Evolutionary conservation across 1,140 invertebrate genomes (phyloP), one percentile per base, ranked within the genome.

Genomic region (Pseudomyrmex concolor): DNA sequence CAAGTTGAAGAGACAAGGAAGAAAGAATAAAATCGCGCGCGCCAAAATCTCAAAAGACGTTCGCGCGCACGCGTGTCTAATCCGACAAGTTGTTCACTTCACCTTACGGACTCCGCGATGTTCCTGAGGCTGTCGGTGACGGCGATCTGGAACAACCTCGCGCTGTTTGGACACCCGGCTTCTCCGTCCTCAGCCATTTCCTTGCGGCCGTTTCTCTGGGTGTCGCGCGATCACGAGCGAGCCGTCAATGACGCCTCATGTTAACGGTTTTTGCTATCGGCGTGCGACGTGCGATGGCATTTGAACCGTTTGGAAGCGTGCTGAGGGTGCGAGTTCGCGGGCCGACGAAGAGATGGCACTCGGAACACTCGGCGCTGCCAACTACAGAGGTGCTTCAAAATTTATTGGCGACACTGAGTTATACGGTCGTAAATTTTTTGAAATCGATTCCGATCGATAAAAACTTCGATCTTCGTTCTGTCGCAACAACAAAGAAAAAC

Each of bases 31-130:
- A 50, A n/a, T 15, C 62, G 74, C 51, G 63, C 19, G 76, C 68
- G 68, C 45, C 0, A 9, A 22, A 57, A 48, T 34, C 34, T 34
- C 34, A 10, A 12, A 13, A 78, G 43, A 45, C 10, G 4, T 51
- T 12, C n/a, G 63, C 9, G 15, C 8, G n/a, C 19, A 17, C 13
- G 45, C 19, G 48, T 17, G 3, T 45, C 17, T 60, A 17, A 1
- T 7, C n/a, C 34, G 43, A 45, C 48, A 13, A 9, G 2, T 66
- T 13, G 59, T 87, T 92, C 22, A 92, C 92, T 91, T 91, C 8
- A 92, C 92, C 92, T 91, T 4, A 92, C 91, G 15, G 88, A 92
- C 13, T 91, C 86, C 0, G 89, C 83, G 7, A 92, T 92, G 12
- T 74, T 81, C 57, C 86, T 71, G 5, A 92, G 77, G 25, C 15